Evolutionary conservation across 2,888 invertebrate genomes (phyloP).

Genomic region (Cataglyphis cursor): DNA sequence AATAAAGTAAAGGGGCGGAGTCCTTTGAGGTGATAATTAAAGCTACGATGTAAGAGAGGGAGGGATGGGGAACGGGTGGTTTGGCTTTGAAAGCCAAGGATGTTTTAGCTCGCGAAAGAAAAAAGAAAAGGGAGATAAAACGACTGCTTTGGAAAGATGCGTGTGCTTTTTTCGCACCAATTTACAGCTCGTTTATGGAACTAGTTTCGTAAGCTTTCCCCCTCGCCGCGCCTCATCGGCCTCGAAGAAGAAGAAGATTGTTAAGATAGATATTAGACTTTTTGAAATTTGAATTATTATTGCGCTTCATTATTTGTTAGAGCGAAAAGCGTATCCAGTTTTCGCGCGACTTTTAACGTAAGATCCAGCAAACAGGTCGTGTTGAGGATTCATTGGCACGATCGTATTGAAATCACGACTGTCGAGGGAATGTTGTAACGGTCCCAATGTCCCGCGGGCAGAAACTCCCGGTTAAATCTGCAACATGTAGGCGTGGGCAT

Average conservation of each 20-base stretch:
- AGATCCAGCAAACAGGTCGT: not conserved
- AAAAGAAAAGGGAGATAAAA: slow-evolving; percentile 34
- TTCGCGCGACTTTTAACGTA: not conserved
- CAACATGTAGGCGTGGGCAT: slow-evolving; percentile 23
- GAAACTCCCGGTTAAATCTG: slow-evolving; percentile 62
- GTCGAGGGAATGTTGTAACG: slow-evolving; percentile 81
- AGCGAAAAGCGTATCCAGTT: not conserved
- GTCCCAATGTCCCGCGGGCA: slow-evolving; percentile 79
- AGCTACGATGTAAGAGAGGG: slow-evolving; percentile 43
- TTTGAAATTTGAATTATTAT: not conserved
- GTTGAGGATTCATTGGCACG: slow-evolving; percentile 64
- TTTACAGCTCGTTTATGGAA: slow-evolving; percentile 57
- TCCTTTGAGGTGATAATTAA: slow-evolving; percentile 55
- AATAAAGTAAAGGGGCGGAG: slow-evolving; percentile 41
- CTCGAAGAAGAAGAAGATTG: slow-evolving; percentile 28
- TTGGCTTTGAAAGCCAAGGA: slow-evolving; percentile 51
- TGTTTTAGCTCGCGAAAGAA: slow-evolving; percentile 41
- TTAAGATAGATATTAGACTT: not conserved
- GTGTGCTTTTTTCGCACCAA: slow-evolving; percentile 53
- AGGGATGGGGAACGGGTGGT: not conserved
- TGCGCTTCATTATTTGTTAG: not conserved
- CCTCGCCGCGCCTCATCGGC: not conserved
- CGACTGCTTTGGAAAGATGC: slow-evolving; percentile 31
- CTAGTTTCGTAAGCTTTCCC: slow-evolving; percentile 25
- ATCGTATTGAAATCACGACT: slow-evolving; percentile 73